Conservation (phyloP, 2,888 invertebrate genomes). For the Apoda limacodes region DNA sequence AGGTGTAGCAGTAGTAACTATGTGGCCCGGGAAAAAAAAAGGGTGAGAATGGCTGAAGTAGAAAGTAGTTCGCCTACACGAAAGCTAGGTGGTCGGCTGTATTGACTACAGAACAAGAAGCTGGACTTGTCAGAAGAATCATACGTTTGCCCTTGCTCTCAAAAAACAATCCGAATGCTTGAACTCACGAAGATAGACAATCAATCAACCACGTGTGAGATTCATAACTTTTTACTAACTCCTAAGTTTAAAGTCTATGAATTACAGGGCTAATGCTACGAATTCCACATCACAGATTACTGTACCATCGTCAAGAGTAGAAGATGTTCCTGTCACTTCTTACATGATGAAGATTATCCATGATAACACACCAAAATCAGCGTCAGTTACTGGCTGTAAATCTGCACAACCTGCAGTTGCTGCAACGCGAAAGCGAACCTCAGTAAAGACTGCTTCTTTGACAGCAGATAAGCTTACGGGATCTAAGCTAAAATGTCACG, state of each 20-base stretch:
- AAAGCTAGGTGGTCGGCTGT: slow-evolving; percentile 15
- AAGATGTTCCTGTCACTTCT: slow-evolving; percentile 18
- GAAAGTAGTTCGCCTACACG: slow-evolving; percentile 10
- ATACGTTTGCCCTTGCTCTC: slow-evolving; percentile 17
- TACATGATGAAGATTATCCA: slow-evolving; percentile 17
- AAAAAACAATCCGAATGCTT: slow-evolving; percentile 17
- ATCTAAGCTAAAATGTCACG: slow-evolving; percentile 14
- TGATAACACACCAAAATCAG: too few relatives aligned
- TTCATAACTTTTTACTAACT: slow-evolving; percentile 20
- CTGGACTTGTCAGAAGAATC: slow-evolving; percentile 16
- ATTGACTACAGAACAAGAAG: slow-evolving; percentile 17
- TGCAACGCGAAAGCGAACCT: too few relatives aligned
- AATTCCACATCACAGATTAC: slow-evolving; percentile 18
- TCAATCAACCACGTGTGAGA: slow-evolving; percentile 15
- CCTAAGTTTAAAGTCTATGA: slow-evolving; percentile 20
- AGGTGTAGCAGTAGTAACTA: too few relatives aligned
- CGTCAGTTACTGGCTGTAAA: slow-evolving; percentile 15
- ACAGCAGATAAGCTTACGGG: too few relatives aligned
- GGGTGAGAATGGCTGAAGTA: too few relatives aligned
- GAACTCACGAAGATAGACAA: slow-evolving; percentile 17
- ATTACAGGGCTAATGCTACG: slow-evolving; percentile 18
- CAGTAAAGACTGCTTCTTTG: too few relatives aligned
- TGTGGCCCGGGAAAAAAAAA: too few relatives aligned
- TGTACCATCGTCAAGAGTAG: slow-evolving; percentile 17
- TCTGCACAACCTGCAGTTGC: too few relatives aligned